phyloP scores from a whole-genome alignment of 2,113 vertebrate species.

The Oncorhynchus clarkii region DNA sequence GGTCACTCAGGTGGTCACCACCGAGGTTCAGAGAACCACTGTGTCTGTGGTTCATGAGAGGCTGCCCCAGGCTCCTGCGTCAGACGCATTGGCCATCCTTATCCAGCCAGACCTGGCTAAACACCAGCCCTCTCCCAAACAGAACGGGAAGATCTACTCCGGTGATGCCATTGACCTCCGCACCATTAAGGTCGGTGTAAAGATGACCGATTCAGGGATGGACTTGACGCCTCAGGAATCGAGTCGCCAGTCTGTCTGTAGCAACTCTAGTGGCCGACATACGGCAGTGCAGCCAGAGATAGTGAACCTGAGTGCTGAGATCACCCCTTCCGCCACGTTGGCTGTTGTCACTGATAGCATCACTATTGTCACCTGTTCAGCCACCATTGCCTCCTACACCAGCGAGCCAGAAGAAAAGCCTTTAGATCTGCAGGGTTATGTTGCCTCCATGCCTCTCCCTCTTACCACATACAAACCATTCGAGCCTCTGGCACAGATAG shows the following conservation, averaged over 20 bases:
- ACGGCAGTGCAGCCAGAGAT: conserved; percentile 89
- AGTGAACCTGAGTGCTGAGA: conserved; percentile 86
- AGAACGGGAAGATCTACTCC: conserved; percentile 79
- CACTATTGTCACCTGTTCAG: conserved; percentile 79
- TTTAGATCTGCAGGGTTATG: conserved; percentile 76
- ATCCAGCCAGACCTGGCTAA: conserved; percentile 71
- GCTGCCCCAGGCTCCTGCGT: conserved; percentile 67
- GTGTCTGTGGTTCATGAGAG: conserved; percentile 78
- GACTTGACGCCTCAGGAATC: conserved; percentile 79
- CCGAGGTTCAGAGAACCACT: conserved; percentile 78
- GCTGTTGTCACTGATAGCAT: conserved; percentile 78
- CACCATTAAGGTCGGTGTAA: conserved; percentile 80
- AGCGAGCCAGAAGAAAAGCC: conserved; percentile 78
- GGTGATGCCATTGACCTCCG: conserved; percentile 90
- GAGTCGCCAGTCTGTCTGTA: conserved; percentile 74
- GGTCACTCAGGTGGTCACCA: conserved; percentile 77
- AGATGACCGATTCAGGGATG: conserved; percentile 80
- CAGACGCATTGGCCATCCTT: conserved; percentile 61
- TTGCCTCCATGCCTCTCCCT: conserved; percentile 78
- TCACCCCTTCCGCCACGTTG: conserved; percentile 73
- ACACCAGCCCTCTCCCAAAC: conserved; percentile 73
- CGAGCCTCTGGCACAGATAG: conserved; percentile 77
- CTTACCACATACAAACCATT: conserved; percentile 84
- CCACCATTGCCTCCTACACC: conserved; percentile 77
- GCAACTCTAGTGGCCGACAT: conserved; percentile 75